A percentile compares a stretch with the other conserved stretches of the same genome.
These are phyloP conservation scores for Plumapathes pennacea DNA, from an alignment of 92 coral and sea anemone species.

Conservation along the genomic window DNA sequence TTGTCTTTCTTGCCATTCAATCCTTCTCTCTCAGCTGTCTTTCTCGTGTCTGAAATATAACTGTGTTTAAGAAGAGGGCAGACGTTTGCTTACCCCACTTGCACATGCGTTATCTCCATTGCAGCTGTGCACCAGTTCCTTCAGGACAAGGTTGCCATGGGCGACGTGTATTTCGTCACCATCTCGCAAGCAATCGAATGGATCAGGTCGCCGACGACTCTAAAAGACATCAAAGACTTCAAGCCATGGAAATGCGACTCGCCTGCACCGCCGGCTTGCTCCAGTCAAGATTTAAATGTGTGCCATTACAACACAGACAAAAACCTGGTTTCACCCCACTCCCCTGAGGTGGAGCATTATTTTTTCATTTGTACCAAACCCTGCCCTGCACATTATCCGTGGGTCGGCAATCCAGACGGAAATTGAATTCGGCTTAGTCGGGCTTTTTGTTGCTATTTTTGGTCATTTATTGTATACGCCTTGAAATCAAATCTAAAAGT, in stretches of 20 bases:
- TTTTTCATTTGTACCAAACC: slow-evolving; percentile 68
- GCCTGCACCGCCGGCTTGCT: slow-evolving; percentile 84
- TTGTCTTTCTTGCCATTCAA: neutral
- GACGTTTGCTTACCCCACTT: neutral
- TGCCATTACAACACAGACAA: slow-evolving; percentile 50
- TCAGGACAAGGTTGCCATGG: slow-evolving; percentile 19
- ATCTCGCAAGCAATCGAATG: slow-evolving; percentile 65
- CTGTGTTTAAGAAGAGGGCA: too few relatives aligned
- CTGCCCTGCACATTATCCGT: slow-evolving; percentile 77
- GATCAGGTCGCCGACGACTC: slow-evolving; percentile 48
- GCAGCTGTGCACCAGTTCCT: slow-evolving; percentile 49
- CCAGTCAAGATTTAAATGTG: slow-evolving; percentile 42
- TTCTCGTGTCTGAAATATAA: too few relatives aligned
- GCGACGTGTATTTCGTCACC: slow-evolving; percentile 68
- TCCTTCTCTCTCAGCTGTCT: too few relatives aligned
- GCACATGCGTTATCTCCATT: neutral
- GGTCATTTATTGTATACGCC: too few relatives aligned
- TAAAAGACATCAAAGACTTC: slow-evolving; percentile 26
- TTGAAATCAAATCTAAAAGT: too few relatives aligned
- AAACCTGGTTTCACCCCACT: slow-evolving; percentile 71
- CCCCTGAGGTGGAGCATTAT: slow-evolving; percentile 67
- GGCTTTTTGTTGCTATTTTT: too few relatives aligned
- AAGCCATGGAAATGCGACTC: slow-evolving; percentile 54
- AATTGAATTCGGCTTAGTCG: too few relatives aligned
- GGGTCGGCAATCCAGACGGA: slow-evolving; percentile 92